Base-by-base conservation (phyloP, 2,797 vertebrate species). In the Pangasius krempfi region DNA sequence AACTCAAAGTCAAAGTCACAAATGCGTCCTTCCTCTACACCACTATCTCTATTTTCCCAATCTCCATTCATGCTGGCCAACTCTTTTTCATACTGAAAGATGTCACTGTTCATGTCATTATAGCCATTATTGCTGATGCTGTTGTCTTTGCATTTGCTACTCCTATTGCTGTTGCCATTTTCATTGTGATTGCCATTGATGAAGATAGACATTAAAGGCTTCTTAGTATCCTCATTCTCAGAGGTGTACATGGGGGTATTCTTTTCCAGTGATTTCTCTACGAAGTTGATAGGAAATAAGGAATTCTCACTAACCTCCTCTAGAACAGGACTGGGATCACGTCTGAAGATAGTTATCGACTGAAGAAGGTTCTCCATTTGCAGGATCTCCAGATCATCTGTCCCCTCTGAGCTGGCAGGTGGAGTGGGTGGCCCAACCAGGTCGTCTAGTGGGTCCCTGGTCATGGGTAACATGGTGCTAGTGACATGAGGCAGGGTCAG, bases 401-500 rank as follows among this genome's bases (percentile, higher is more conserved):
- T 93, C 68, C 92, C 96, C 91, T 94, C 96, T 79, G 91, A 95
- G 94, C 91, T 94, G 93, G 94, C 95, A 37, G 90, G 86, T 93
- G 80, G 93, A 93, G 64, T 93, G 89, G 91, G 92, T 0, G 93
- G 93, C 52, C 92, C 93, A 76, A 91, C 89, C 4, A 94, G 92
- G 89, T 93, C 92, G 22, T 94, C 97, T 52, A 97, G 88, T 4
- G 97, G 96, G 92, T 98, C 97, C 7, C 94, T 95, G 64, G 96
- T 96, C 92, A 97, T 94, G 58, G 95, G 95, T 93, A 98, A 98
- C 14, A 97, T 97, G 30, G 96, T 94, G 1, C 97, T 96, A 70
- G 97, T 97, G 92, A 99, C 89, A 82, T 97, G 92, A 18, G 98
- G 99, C 86, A 99, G 91, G 0, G 96, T 98, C 64, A 99, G 97